These are phyloP conservation scores for Tridacna crocea DNA, from an alignment of 2,888 invertebrate genomes.

Conservation along the genomic window DNA sequence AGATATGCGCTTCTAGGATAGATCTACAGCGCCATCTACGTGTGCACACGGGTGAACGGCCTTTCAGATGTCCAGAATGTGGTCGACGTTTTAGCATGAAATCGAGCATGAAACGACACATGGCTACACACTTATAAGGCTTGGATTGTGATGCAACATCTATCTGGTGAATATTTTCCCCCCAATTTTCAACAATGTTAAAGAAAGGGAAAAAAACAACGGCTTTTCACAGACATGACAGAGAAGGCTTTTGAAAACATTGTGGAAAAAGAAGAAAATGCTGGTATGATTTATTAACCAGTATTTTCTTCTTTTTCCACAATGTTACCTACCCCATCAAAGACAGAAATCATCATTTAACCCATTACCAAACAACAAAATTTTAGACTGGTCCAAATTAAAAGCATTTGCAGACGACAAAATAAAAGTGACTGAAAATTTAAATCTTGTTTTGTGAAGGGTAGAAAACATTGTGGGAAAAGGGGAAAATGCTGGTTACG, in stretches of 20 bases:
- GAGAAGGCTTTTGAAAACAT: not conserved
- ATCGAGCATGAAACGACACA: constrained; percentile 13
- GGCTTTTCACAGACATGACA: not conserved
- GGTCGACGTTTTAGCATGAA: constrained; percentile 1
- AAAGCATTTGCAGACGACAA: not conserved
- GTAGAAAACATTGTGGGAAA: not conserved
- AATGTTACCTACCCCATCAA: not conserved
- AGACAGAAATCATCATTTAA: not conserved
- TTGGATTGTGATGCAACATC: not conserved
- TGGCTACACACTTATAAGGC: not conserved
- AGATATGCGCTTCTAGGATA: not conserved
- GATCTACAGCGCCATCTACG: not conserved
- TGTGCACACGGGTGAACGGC: constrained; percentile 6
- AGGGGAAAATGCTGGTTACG: not conserved
- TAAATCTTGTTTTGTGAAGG: not conserved
- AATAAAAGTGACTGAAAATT: too few relatives aligned
- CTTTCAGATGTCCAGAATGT: not conserved
- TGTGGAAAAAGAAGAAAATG: not conserved
- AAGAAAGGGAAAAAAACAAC: not conserved
- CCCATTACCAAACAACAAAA: too few relatives aligned
- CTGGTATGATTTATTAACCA: too few relatives aligned
- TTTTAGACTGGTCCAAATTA: not conserved
- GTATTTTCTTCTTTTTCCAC: not conserved
- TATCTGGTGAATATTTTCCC: not conserved
- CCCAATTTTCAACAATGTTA: not conserved